Base-by-base conservation (phyloP, 2,888 invertebrate genomes). In the Macroteleia sp. region DNA sequence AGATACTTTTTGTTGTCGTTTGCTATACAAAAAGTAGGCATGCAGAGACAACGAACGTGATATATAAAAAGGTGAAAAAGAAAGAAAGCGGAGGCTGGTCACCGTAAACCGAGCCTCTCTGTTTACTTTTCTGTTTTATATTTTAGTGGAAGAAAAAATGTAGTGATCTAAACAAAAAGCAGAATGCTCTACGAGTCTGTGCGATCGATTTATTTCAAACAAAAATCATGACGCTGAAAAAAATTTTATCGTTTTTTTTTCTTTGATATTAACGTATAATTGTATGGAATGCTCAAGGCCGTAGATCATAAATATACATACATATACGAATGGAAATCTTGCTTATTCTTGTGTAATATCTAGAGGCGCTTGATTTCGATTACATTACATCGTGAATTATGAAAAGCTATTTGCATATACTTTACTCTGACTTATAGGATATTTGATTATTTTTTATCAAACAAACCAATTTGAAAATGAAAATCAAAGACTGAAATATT, bases 1-100 rank as follows among this genome's bases (percentile, higher is more conserved):
- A 41, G 39, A 54, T 42, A 64, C 50, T 62, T 76, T 69, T 69
- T 64, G 28, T 57, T 34, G 48, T 36, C 20, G 42, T 62, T 69
- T 69, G 20, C 56, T 8, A 14, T 41, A 39, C 41, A 52, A 66
- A 67, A 48, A 39, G 42, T 57, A 42, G 52, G 52, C 52, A 52
- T 39, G 30, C 44, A 67, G 36, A 69, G 12, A 52, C 44, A 74
- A 54, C 61, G 28, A 50, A 62, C 20, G 62, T 42, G 69, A 74
- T 52, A 66, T 61, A 50, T 20, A 64, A 74, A 74, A 74, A 41
- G 48, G 48, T 9, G 25, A 39, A 34, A n/a, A n/a, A n/a, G n/a
- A 62, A 32, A 41, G 10, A 20, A 20, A 41, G 28, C 56, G 16
- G n/a, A 62, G 39, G 17, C 36, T 22, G 20, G 20, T 39, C 34